A percentile compares a stretch with the other conserved stretches of the same genome.
phyloP scores from a whole-genome alignment of 2,113 vertebrate species.

The Ceratotherium simum region DNA sequence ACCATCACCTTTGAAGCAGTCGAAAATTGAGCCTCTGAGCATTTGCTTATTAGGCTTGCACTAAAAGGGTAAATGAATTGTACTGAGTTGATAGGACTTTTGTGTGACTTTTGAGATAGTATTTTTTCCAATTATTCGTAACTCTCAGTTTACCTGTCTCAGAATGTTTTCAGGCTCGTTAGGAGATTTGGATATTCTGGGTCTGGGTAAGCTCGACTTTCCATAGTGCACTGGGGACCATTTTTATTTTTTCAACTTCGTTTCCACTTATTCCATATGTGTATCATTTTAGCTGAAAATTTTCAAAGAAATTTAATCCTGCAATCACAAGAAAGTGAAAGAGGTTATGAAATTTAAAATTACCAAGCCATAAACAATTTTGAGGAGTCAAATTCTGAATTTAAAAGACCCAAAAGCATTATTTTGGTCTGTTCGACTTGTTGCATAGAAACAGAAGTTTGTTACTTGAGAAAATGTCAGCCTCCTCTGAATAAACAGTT shows the following conservation, averaged over 20 bases:
- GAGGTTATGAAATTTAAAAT: slow-evolving; percentile 19
- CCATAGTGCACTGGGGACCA: not conserved
- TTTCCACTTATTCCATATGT: slow-evolving; percentile 31
- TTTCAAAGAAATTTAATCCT: slow-evolving; percentile 36
- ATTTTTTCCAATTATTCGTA: slow-evolving; percentile 58
- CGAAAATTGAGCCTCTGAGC: slow-evolving; percentile 53
- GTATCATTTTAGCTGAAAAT: slow-evolving; percentile 40
- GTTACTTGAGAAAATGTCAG: slow-evolving; percentile 26
- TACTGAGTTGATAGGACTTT: slow-evolving; percentile 60
- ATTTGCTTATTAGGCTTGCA: slow-evolving; percentile 56
- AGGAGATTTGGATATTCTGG: not conserved
- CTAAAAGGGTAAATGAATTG: slow-evolving; percentile 61
- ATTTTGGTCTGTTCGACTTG: slow-evolving; percentile 39
- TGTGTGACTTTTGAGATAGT: slow-evolving; percentile 42
- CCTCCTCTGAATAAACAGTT: slow-evolving; percentile 32
- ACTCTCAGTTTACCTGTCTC: slow-evolving; percentile 37
- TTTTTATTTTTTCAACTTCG: slow-evolving; percentile 57
- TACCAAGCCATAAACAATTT: slow-evolving; percentile 30
- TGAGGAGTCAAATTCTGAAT: slow-evolving; percentile 37
- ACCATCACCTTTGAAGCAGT: not conserved
- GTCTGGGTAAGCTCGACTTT: slow-evolving; percentile 25
- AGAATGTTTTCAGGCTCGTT: slow-evolving; percentile 53
- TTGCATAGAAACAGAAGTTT: slow-evolving; percentile 29
- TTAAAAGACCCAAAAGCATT: slow-evolving; percentile 9
- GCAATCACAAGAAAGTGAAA: slow-evolving; percentile 27